Evolutionary conservation across 2,888 invertebrate species (phyloP).

Genomic region (Andrena camellia): DNA sequence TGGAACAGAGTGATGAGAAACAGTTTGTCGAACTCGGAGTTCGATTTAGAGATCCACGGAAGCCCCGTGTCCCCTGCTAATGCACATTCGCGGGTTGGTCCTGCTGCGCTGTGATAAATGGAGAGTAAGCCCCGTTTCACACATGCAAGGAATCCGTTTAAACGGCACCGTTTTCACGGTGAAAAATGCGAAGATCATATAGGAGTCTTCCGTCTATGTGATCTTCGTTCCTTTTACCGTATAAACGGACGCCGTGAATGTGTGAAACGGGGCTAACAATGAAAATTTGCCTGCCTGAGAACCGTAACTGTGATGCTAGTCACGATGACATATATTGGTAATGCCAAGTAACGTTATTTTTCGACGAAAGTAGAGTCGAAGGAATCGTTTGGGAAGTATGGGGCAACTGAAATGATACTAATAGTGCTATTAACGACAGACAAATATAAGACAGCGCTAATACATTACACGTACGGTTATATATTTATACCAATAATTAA

Average conservation of each 20-base stretch:
- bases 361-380: not conserved
- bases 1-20: conserved; percentile 86
- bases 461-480: conserved; percentile 1
- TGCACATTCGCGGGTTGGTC: conserved; percentile 57
- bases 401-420: not conserved
- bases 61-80: conserved; percentile 69
- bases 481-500: conserved; percentile 13
- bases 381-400: not conserved
- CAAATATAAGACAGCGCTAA: not conserved
- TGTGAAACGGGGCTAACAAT: too few species aligned
- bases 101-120: conserved; percentile 69
- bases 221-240: too few species aligned
- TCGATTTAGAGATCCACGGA: conserved; percentile 88
- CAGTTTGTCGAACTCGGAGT: conserved; percentile 88
- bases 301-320: conserved; percentile 36
- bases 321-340: conserved; percentile 1
- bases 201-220: too few species aligned
- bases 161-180: too few species aligned
- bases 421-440: conserved; percentile 2
- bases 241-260: too few species aligned
- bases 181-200: too few species aligned
- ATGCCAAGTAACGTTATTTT: not conserved
- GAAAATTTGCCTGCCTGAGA: not conserved
- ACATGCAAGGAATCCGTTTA: too few species aligned
- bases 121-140: not conserved